Base-by-base conservation (phyloP, 2,797 vertebrate genomes). In the Arnoldichthys spilopterus region DNA sequence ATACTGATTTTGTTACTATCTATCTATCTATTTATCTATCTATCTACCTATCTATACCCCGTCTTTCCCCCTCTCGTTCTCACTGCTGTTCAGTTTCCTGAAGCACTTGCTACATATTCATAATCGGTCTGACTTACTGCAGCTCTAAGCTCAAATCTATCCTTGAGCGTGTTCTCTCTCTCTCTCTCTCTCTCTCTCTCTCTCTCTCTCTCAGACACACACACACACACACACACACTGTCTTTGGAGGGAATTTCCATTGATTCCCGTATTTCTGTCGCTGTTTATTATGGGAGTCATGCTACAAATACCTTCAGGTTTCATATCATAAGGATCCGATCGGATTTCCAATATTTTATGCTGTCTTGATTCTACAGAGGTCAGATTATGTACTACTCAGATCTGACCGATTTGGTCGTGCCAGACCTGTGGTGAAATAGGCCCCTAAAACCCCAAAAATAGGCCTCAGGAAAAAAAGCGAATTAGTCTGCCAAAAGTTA, bases 61-160 rank as follows among this genome's bases (percentile, higher is more conserved):
- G 40, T 26, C 28, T 28, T 8, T 26, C 24, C 18, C n/a, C 9
- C 51, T 58, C n/a, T 18, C 40, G 8, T 12, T 11, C 8, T 56
- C 68, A 54, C 40, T 43, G 9, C 37, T 54, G 28, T 34, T 54
- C 49, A 51, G 45, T 80, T 80, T 86, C 89, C 86, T 85, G 80
- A 84, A 87, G 80, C 78, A 51, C 58, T 85, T 58, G 73, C 81
- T 92, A 83, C 86, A 90, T 91, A 91, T 92, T 88, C 78, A 92
- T 91, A 83, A 89, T 82, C 71, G 56, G 75, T 13, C 26, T 85
- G 85, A 87, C 83, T 89, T 87, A 89, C 84, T 87, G 86, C 89
- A 88, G 84, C 86, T 86, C 84, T 90, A 87, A 79, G 16, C 91
- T 78, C 90, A 85, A 88, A 88, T 82, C 32, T 56, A 62, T 45